A percentile compares a stretch with the other conserved stretches of the same genome.
Conservation (phyloP, 2,888 invertebrate species). For the Cecidostiba fungosa region DNA sequence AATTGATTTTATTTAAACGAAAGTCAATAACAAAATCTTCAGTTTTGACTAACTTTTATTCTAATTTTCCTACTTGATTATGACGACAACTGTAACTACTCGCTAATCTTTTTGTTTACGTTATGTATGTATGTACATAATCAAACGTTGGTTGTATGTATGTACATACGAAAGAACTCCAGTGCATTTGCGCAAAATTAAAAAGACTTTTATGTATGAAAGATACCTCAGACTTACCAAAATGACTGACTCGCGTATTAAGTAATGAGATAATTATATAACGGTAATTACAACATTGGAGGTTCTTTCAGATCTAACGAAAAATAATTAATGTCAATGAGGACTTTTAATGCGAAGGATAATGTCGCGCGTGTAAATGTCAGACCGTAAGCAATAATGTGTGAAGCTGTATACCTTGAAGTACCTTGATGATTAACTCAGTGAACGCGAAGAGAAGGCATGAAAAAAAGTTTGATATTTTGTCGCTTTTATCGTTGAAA, state of each 20-base stretch:
- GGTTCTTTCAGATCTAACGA: neutral
- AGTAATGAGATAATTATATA: conserved; percentile 11
- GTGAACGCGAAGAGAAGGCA: neutral
- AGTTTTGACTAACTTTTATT: neutral
- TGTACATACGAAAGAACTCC: neutral
- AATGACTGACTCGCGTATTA: conserved; percentile 49
- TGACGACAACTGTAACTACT: conserved; percentile 1
- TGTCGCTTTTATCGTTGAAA: conserved; percentile 57
- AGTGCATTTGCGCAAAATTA: conserved; percentile 44
- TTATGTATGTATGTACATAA: conserved; percentile 55
- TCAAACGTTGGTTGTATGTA: conserved; percentile 38
- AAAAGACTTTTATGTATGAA: conserved; percentile 38
- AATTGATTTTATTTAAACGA: neutral
- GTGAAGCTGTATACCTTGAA: conserved; percentile 24
- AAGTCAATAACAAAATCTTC: neutral
- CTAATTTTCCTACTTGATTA: neutral
- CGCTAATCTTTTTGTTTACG: neutral
- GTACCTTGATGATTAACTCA: conserved; percentile 46
- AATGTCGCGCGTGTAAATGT: conserved; percentile 25
- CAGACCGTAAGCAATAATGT: conserved; percentile 52
- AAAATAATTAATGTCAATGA: conserved; percentile 43
- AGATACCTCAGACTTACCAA: conserved; percentile 53
- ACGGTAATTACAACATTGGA: conserved; percentile 4
- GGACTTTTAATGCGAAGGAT: neutral
- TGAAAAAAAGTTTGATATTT: conserved; percentile 37